Base-by-base conservation (phyloP, 2,113 vertebrate species). In the Cairina moschata region DNA sequence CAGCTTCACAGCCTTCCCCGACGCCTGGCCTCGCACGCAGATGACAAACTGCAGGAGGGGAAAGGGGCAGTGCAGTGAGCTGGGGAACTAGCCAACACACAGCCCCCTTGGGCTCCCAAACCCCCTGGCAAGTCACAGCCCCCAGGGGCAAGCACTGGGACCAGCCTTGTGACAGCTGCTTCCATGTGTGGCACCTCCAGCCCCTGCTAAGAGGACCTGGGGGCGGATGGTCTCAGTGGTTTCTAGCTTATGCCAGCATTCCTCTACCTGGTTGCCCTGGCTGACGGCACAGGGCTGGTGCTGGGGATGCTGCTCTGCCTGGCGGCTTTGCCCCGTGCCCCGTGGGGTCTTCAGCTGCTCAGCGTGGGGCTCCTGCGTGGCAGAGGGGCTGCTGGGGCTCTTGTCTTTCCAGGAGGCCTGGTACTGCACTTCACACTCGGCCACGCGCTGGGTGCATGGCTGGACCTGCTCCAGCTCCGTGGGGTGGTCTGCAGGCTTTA, bases 11-110 rank as follows among this genome's bases (percentile, higher is more conserved):
- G 36, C 21, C 1, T 9, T 67, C 26, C 31, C 82, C 1, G 14
- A 17, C 31, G 17, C 48, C 29, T 55, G 85, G 44, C 95, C 62
- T 11, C 14, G 29, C 63, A 90, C 68, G 4, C 44, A 11, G 26
- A 65, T 36, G 32, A 36, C 80, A 48, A 93, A 83, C 98, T 98
- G 76, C 55, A 25, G 73, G 48, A 65, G 88, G 25, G 60, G 22
- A 90, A 58, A 66, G 29, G 23, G 13, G 13, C 40, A 82, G 28
- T 76, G 52, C 4, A 17, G 38, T 92, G 48, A 95, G 83, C 23
- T 50, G 44, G 11, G 17, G 13, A 25, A 2, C 5, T 14, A 17
- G 20, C 15, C 0, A 0, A 21, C 46, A 48, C 10, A 10, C 46
- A 48, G 46, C 46, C 10, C 14, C 9, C 7, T 22, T n/a, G n/a